Evolutionary conservation across 2,797 vertebrate genomes (phyloP), one percentile per base, ranked within the genome.

Genomic region (Anisognathus igniventris): DNA sequence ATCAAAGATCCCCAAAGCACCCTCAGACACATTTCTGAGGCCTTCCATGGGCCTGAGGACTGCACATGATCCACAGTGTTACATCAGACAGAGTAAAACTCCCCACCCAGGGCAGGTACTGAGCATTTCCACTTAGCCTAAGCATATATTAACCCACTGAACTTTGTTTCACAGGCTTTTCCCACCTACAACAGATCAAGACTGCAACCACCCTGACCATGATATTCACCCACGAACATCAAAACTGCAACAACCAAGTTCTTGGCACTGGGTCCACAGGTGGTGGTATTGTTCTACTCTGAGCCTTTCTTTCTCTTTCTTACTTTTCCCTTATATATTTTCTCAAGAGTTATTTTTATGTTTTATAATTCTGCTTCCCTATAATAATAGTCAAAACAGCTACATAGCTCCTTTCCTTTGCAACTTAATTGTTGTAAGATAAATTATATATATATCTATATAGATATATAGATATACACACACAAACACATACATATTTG

Each of bases 231-330:
- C 42, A 45, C 5, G 11, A 18, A 65, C 21, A 51, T 11, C 4
- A 33, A 60, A 80, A 60, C 25, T 51, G 45, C 23, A 65, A 12
- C 16, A 39, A 58, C 30, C 37, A 45, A 18, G 24, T 45, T 51
- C 39, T 22, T 2, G 0, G 22, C 21, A 9, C 13, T 18, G 9
- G 13, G 7, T n/a, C 19, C 22, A 17, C 6, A 5, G 7, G 6
- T 57, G 18, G 5, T 27, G 18, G 16, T 42, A 14, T 3, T 12
- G 7, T 70, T 62, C 35, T 56, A 42, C 6, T n/a, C 28, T 5
- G 20, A 24, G 12, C 6, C 30, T 50, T 24, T 50, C 19, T 57
- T 31, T 48, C 33, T 44, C 23, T 50, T 35, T 48, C 17, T 40
- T 39, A 30, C 18, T 37, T 56, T 64, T 44, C 12, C 17, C 5